Conservation (phyloP, 2,888 invertebrate species). For the Drosophila peninsularis region DNA sequence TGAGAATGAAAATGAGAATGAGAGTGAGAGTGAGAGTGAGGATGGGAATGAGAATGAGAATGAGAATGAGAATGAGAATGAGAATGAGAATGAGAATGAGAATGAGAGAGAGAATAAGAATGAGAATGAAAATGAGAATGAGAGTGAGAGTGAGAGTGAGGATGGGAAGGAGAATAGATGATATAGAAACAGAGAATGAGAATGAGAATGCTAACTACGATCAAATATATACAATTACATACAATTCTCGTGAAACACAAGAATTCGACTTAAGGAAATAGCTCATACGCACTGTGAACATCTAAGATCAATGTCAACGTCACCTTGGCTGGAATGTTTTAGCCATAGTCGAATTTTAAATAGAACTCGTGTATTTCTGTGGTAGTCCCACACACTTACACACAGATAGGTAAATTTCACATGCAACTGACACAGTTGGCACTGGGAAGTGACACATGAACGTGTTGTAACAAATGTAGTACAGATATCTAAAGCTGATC, state of each 20-base stretch:
- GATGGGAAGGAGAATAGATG: too few species aligned
- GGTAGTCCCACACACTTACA: neutral
- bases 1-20: too few species aligned
- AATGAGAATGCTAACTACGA: too few species aligned
- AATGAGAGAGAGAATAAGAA: too few species aligned
- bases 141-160: too few species aligned
- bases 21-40: too few species aligned
- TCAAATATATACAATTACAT: neutral
- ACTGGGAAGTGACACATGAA: conserved; percentile 13
- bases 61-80: too few species aligned
- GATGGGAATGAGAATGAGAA: too few species aligned
- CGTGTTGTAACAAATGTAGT: conserved; percentile 22
- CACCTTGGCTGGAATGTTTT: conserved; percentile 20
- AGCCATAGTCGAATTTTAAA: conserved; percentile 1
- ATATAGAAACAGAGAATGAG: too few species aligned
- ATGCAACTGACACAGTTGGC: conserved; percentile 42
- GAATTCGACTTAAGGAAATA: neutral
- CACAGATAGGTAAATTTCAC: neutral
- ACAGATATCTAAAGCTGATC: conserved; percentile 17
- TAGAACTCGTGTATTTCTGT: neutral
- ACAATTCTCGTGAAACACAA: neutral
- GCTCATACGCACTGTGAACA: neutral
- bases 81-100: too few species aligned
- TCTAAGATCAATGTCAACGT: conserved; percentile 17
- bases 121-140: too few species aligned